Conservation (phyloP, 2,888 invertebrate genomes). For the Metalampra italica region DNA sequence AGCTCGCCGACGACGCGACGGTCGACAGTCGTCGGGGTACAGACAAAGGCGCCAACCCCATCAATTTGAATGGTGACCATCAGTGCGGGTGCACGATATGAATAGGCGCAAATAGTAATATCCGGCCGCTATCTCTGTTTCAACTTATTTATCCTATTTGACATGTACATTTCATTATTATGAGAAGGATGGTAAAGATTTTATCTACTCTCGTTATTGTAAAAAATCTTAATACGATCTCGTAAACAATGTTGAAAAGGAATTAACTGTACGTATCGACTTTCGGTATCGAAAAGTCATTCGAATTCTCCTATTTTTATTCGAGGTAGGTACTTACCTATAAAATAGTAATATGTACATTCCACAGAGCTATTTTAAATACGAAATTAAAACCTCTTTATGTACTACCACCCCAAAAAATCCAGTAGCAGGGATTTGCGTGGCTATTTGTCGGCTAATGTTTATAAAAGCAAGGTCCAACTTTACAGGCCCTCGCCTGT, state of each 20-base stretch:
- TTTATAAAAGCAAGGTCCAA: constrained; percentile 42
- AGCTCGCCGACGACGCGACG: too few relatives aligned
- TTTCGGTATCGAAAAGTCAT: too few relatives aligned
- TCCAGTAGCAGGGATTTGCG: not conserved
- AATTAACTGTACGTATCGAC: too few relatives aligned
- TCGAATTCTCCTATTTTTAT: too few relatives aligned
- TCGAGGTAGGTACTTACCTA: too few relatives aligned
- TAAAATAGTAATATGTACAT: too few relatives aligned
- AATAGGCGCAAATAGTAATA: constrained; percentile 17
- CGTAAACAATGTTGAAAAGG: too few relatives aligned
- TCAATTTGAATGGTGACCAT: constrained; percentile 32
- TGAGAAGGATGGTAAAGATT: too few relatives aligned
- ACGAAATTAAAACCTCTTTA: too few relatives aligned
- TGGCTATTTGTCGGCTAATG: constrained; percentile 21
- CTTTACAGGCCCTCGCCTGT: constrained; percentile 45
- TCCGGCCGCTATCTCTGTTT: constrained; percentile 10
- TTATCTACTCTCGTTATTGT: too few relatives aligned
- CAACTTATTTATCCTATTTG: constrained; percentile 3
- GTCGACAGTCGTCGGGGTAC: not conserved
- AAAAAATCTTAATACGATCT: too few relatives aligned
- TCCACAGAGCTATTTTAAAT: too few relatives aligned
- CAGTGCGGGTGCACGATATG: constrained; percentile 18
- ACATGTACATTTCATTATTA: not conserved
- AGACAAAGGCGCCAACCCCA: constrained; percentile 17
- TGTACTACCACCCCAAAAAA: not conserved